Conservation (phyloP, 1,140 invertebrate species). For the Listronotus bonariensis region DNA sequence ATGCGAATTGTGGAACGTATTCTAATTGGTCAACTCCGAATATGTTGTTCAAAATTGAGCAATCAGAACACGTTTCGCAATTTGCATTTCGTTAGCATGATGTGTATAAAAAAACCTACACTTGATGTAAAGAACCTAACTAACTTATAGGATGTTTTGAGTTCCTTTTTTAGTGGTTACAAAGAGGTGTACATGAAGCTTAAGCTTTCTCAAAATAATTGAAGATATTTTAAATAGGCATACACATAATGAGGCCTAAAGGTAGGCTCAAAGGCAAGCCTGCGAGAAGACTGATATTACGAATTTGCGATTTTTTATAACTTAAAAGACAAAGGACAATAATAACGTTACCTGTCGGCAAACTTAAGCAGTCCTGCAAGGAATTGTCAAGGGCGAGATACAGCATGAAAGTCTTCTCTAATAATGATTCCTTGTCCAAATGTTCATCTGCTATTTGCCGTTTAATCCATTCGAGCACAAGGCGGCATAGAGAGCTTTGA, state of each 20-base stretch:
- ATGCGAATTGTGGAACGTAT: no score
- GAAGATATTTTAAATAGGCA: neutral
- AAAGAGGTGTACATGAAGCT: neutral
- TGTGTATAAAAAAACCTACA: no score
- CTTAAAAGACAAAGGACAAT: neutral
- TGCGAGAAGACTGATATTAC: no score
- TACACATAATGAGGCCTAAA: no score
- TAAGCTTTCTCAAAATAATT: slow-evolving; percentile 40
- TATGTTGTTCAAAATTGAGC: no score
- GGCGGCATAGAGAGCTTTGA: slow-evolving; percentile 64
- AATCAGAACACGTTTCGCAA: no score
- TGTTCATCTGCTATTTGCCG: slow-evolving; percentile 59
- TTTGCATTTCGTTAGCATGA: no score
- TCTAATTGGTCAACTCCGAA: no score
- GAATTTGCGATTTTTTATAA: neutral
- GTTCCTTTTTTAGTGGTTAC: no score
- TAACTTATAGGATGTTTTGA: no score
- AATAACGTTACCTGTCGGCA: slow-evolving; percentile 60
- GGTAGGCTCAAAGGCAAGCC: no score
- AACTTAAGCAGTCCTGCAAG: slow-evolving; percentile 77
- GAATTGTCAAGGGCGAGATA: slow-evolving; percentile 76
- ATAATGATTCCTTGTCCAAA: slow-evolving; percentile 58
- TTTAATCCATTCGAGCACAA: slow-evolving; percentile 73
- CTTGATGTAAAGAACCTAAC: no score
- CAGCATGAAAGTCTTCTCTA: slow-evolving; percentile 73